Evolutionary conservation across 1,140 invertebrate genomes (phyloP), one percentile per base, ranked within the genome.

Genomic region (Halesus radiatus): DNA sequence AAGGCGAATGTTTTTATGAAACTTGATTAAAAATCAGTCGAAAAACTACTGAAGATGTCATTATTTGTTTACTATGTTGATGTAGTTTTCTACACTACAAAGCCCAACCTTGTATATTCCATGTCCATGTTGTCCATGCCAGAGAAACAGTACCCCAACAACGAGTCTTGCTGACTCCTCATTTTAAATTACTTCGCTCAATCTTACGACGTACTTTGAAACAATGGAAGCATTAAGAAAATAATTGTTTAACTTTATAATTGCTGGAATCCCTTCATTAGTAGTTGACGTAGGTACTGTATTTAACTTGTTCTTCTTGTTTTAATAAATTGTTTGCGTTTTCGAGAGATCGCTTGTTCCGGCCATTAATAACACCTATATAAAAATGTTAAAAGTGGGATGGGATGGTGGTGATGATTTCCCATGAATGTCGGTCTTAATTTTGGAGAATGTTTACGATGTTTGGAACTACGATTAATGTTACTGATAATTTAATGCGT

Each of bases 171-270:
- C 37, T 72, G 68, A 72, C 45, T 72, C 68, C 26, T 75, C 29
- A 75, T 75, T 75, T 75, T 75, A 56, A 75, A 75, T 75, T 56
- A 32, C 72, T 26, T 53, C 72, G 58, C 72, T 75, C 26, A 23
- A 58, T 75, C 72, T 56, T 58, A 26, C 29, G 29, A 75, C 72
- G 22, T 45, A 45, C 22, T 16, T n/a, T 18, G 70, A 54, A 73
- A 75, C 72, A 75, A 75, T 75, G 72, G 72, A 29, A 75, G 15
- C 72, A 75, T 75, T 75, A 75, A 58, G 53, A 75, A 75, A 29
- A 56, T 75, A 75, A 75, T 75, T 75, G 53, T 75, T 75, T 56
- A 56, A 56, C n/a, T 75, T 75, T 75, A 26, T 32, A 72, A 72
- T 72, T 72, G 68, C 68, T 45, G n/a, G 64, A 66, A 15, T 72